phyloP scores from a whole-genome alignment of 2,113 vertebrate genomes.

The Sander vitreus region DNA sequence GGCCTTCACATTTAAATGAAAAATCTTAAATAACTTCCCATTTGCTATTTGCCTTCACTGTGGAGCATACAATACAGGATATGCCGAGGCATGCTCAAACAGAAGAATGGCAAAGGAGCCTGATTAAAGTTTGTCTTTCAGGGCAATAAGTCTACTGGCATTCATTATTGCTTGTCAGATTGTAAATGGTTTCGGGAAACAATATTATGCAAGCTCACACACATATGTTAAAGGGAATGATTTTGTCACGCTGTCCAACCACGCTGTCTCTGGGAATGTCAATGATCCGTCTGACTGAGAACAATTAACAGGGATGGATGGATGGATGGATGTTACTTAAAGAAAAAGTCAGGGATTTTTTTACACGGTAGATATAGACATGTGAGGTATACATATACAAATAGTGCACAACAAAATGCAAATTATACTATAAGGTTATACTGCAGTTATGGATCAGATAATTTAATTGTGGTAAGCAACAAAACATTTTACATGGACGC shows the following conservation, averaged over 20 bases:
- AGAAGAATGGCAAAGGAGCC: slow-evolving; percentile 78
- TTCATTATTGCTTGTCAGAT: slow-evolving; percentile 87
- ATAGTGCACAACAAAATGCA: too few species aligned
- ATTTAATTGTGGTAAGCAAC: slow-evolving; percentile 5
- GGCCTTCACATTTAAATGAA: slow-evolving; percentile 84
- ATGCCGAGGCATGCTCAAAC: slow-evolving; percentile 85
- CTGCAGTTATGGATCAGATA: too few species aligned
- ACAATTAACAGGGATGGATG: slow-evolving; percentile 16
- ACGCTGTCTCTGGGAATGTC: slow-evolving; percentile 61
- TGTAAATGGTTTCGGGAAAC: slow-evolving; percentile 82
- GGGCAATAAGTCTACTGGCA: slow-evolving; percentile 86
- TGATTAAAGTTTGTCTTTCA: slow-evolving; percentile 89
- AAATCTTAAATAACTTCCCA: slow-evolving; percentile 80
- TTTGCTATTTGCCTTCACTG: slow-evolving; percentile 84
- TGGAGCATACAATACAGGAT: slow-evolving; percentile 73
- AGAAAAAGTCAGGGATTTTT: too few species aligned
- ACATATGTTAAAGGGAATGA: slow-evolving; percentile 79
- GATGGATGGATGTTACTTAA: too few species aligned
- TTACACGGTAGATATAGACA: too few species aligned
- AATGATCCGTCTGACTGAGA: slow-evolving; percentile 57
- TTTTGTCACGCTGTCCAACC: slow-evolving; percentile 72
- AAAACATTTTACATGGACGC: slow-evolving; percentile 19
- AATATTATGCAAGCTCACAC: slow-evolving; percentile 83
- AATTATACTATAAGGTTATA: too few species aligned
- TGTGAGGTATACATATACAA: too few species aligned